Evolutionary conservation across 1,140 invertebrate species (phyloP).

Genomic region (Hyles euphorbiae): DNA sequence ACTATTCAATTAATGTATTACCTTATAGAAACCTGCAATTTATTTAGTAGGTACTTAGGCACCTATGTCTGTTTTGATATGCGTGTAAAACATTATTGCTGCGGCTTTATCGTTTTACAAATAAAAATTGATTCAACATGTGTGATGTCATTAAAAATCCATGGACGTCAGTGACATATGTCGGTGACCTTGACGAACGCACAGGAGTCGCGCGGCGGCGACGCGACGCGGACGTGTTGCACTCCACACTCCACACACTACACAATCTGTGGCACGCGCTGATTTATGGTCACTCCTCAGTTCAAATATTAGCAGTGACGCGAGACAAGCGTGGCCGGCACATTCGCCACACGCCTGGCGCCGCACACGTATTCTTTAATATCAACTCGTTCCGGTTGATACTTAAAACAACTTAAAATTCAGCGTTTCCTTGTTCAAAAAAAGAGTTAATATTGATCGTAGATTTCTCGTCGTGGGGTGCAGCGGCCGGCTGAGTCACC

Average conservation of each 20-base stretch:
- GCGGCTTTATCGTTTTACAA: too few species aligned
- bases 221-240: conserved; percentile 17
- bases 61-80: too few species aligned
- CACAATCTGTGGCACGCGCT: conserved; percentile 7
- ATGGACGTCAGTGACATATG: conserved; percentile 50
- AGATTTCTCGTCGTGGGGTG: conserved; percentile 74
- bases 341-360: conserved; percentile 35
- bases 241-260: background rate
- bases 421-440: conserved; percentile 69
- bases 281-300: conserved; percentile 39
- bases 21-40: too few species aligned
- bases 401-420: conserved; percentile 69
- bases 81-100: too few species aligned
- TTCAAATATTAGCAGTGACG: conserved; percentile 28
- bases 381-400: conserved; percentile 7
- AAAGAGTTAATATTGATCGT: conserved; percentile 78
- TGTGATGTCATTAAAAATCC: conserved; percentile 9
- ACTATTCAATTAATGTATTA: too few species aligned
- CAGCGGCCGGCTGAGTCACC: conserved; percentile 75
- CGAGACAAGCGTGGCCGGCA: conserved; percentile 17
- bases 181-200: conserved; percentile 56
- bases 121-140: too few species aligned
- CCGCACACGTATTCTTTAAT: conserved; percentile 10
- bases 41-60: too few species aligned
- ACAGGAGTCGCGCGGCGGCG: conserved; percentile 19